Evolutionary conservation across 2,888 invertebrate genomes (phyloP).

Genomic region (Tinea semifulvella): DNA sequence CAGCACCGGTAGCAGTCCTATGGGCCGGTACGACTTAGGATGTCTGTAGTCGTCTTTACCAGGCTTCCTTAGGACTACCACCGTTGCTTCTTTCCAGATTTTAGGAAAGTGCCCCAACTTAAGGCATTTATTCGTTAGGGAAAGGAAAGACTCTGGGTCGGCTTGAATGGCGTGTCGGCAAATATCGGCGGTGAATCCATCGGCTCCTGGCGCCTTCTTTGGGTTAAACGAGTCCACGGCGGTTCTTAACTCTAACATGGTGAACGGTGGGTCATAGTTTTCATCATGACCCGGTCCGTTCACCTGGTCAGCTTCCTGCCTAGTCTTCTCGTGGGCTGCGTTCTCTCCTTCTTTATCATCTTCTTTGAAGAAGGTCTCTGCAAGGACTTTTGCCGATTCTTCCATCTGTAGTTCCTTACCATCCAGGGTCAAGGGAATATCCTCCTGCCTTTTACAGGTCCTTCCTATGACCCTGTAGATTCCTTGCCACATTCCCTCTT

Average conservation of each 20-base stretch:
- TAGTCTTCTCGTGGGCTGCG: not conserved
- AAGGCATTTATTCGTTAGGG: slow-evolving; percentile 15
- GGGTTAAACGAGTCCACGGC: not conserved
- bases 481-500: not conserved
- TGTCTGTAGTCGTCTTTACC: slow-evolving; percentile 16
- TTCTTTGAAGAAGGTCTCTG: not conserved
- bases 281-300: not conserved
- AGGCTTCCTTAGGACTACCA: slow-evolving; percentile 17
- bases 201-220: not conserved
- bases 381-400: not conserved
- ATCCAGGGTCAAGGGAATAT: not conserved
- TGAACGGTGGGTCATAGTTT: not conserved
- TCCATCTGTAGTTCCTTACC: not conserved
- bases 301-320: not conserved
- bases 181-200: not conserved
- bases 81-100: slow-evolving; percentile 17
- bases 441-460: not conserved
- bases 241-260: not conserved
- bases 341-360: not conserved
- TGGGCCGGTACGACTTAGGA: slow-evolving; percentile 7
- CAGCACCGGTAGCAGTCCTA: not conserved
- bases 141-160: slow-evolving; percentile 7
- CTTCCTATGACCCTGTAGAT: slow-evolving; percentile 1
- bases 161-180: too few species aligned
- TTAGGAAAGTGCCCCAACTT: slow-evolving; percentile 17